A percentile compares a stretch with the other conserved stretches of the same genome.
These are phyloP conservation scores for Spinus olivaceus DNA, from an alignment of 2,797 vertebrate species.

Conservation along the genomic window DNA sequence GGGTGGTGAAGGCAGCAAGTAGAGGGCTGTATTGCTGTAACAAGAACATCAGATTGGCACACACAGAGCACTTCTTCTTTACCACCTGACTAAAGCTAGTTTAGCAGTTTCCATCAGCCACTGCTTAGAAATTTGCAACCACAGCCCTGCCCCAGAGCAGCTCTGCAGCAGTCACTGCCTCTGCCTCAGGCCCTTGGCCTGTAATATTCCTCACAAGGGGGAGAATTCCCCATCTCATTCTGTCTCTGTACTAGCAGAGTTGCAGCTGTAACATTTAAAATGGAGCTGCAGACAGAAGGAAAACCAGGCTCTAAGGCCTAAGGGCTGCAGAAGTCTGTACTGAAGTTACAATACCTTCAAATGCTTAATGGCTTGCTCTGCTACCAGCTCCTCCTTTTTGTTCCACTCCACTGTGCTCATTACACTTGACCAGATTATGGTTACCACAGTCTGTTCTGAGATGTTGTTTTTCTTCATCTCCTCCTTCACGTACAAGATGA, in stretches of 20 bases:
- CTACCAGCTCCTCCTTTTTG: slow-evolving; percentile 97
- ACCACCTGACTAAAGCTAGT: background rate
- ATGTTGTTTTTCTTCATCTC: slow-evolving; percentile 95
- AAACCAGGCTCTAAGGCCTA: background rate
- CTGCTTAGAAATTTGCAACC: background rate
- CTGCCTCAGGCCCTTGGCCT: background rate
- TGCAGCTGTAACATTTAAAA: background rate
- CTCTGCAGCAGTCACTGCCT: background rate
- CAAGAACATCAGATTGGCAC: background rate
- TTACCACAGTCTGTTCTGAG: slow-evolving; percentile 89
- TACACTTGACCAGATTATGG: slow-evolving; percentile 91
- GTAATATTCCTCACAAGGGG: too few species aligned
- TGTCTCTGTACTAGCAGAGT: background rate
- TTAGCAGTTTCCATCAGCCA: background rate
- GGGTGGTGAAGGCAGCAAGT: slow-evolving; percentile 93
- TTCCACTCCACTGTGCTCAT: slow-evolving; percentile 98
- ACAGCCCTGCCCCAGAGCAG: background rate
- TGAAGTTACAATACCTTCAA: slow-evolving; percentile 84
- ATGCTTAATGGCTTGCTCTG: slow-evolving; percentile 98
- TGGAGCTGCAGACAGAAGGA: background rate
- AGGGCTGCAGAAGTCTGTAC: fast-evolving
- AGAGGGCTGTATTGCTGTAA: slow-evolving; percentile 95
- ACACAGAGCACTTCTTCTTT: background rate
- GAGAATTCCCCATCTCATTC: background rate
- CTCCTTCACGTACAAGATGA: slow-evolving; percentile 88